Conservation (phyloP, 2,888 invertebrate genomes). For the Nomada ruficornis region DNA sequence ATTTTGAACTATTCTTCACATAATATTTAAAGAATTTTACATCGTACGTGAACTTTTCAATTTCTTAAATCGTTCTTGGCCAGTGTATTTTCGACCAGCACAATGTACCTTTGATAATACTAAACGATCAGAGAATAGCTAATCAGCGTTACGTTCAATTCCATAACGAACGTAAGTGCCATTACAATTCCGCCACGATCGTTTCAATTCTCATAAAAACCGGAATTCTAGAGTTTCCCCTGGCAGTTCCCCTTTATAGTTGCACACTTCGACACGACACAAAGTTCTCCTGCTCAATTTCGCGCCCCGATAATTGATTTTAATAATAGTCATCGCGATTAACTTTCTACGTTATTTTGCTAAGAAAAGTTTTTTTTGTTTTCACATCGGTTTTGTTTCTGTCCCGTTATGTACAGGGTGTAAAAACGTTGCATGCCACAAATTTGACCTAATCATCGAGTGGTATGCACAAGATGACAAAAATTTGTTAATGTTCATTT, state of each 20-base stretch:
- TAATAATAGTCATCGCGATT: conserved; percentile 52
- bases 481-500: no score
- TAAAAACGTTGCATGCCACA: no score
- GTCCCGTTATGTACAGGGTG: not conserved
- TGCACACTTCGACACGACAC: conserved; percentile 28
- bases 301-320: conserved; percentile 37
- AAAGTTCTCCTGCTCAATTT: conserved; percentile 4
- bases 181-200: not conserved
- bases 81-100: conserved; percentile 13
- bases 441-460: no score
- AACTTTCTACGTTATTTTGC: conserved; percentile 47
- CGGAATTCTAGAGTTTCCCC: conserved; percentile 45
- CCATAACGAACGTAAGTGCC: not conserved
- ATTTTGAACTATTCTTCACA: no score
- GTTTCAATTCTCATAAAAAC: conserved; percentile 57
- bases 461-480: no score
- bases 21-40: no score
- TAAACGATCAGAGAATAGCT: conserved; percentile 13
- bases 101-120: not conserved
- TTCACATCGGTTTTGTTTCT: not conserved
- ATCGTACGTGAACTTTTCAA: not conserved
- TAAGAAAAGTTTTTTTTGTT: conserved; percentile 44
- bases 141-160: conserved; percentile 25
- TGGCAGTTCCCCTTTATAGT: conserved; percentile 34
- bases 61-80: not conserved